Percentiles rank a stretch among this genome's conserved stretches.
Conservation (phyloP, 2,797 vertebrate genomes). For the Arctocebus calabarensis region DNA sequence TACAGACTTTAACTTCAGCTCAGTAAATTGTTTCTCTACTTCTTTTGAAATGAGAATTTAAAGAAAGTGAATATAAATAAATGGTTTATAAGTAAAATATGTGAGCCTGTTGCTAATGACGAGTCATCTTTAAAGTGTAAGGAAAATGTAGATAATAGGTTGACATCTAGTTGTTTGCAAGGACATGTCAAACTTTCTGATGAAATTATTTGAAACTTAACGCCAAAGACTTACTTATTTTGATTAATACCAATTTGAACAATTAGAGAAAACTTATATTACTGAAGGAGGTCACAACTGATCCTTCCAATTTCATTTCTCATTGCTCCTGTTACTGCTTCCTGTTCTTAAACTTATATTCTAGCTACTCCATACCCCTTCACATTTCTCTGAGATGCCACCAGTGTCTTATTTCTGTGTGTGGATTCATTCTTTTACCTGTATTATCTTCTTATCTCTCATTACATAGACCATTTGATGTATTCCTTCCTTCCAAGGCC, state of each 20-base stretch:
- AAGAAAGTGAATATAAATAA: conserved; percentile 70
- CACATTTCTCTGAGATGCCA: background rate
- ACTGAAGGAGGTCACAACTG: background rate
- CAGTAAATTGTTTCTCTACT: conserved; percentile 77
- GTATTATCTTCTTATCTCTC: background rate
- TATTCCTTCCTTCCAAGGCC: background rate
- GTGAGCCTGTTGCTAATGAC: conserved; percentile 48
- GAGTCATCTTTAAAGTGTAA: conserved; percentile 55
- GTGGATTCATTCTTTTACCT: background rate
- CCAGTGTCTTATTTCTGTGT: background rate
- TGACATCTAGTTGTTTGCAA: conserved; percentile 49
- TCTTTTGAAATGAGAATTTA: conserved; percentile 77
- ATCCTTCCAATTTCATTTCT: background rate
- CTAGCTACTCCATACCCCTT: background rate
- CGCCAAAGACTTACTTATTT: background rate
- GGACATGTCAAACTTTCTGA: background rate
- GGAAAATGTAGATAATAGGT: conserved; percentile 34
- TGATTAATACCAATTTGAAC: background rate
- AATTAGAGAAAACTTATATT: background rate
- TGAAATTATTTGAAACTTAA: conserved; percentile 31
- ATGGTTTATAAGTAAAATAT: conserved; percentile 57
- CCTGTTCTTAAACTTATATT: background rate
- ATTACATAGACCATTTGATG: background rate
- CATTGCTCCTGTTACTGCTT: background rate
- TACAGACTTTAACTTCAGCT: conserved; percentile 74